Base-by-base conservation (phyloP, 2,797 vertebrate species). In the Agapornis canus region DNA sequence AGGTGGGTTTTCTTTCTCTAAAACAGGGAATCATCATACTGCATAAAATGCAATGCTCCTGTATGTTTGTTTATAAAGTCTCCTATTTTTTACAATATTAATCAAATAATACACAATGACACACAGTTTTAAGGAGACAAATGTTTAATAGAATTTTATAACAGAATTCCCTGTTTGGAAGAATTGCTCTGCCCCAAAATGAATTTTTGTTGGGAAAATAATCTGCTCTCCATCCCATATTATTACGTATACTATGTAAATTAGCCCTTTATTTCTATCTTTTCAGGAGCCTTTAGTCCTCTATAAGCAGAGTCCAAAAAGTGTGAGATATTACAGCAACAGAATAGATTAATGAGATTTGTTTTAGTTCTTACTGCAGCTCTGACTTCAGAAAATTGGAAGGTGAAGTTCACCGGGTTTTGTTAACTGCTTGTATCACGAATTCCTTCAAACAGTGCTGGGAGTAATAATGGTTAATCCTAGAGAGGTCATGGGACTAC, bases 341-440 rank as follows among this genome's bases (percentile, higher is more conserved):
- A 52, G 31, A 57, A n/a, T 15, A 25, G 13, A 32, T 84, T 82
- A 37, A 43, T 64, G 6, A 52, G 32, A 75, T 52, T 51, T 86
- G 19, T 7, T 72, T 76, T 68, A 17, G 18, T 49, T 79, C 54
- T 6, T 40, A 13, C 54, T 94, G 43, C 43, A 60, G 22, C 32
- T 68, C 54, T 64, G 40, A 54, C 71, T 56, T 60, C 64, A 60
- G 10, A 70, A 18, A 61, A 6, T 25, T 48, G 27, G 35, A 92
- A 79, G 21, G 47, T 47, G 11, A 52, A 9, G 9, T 45, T 82
- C 48, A 10, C 15, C 21, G 27, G 2, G 68, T 86, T 75, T 52
- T 63, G 11, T 25, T 23, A 5, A 18, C 11, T 75, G 4, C 21
- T 71, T 57, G 37, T 49, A 23, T 60, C 25, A 10, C 1, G 0